Percentiles rank a stretch among this genome's conserved stretches.
Conservation (phyloP, 2,113 vertebrate species). For the Nannobrachium achirus region DNA sequence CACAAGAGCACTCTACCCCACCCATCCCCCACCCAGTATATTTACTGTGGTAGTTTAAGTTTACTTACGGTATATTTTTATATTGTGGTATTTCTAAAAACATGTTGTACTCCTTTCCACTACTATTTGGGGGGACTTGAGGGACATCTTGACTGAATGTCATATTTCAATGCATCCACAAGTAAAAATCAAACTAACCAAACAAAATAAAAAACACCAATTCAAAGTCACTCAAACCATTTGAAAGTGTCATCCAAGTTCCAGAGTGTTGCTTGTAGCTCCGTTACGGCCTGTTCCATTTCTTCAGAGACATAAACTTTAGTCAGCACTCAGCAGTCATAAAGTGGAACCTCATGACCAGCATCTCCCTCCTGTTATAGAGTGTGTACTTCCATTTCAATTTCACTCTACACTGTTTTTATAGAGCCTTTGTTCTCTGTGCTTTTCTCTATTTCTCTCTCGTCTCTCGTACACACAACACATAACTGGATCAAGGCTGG, state of each 20-base stretch:
- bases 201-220: no score
- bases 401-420: conserved; percentile 48
- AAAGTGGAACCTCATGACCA: conserved; percentile 45
- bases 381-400: conserved; percentile 29
- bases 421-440: conserved; percentile 49
- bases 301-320: conserved; percentile 20
- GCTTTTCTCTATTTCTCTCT: conserved; percentile 10
- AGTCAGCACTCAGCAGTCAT: conserved; percentile 30
- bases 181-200: no score
- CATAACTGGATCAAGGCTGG: conserved; percentile 55
- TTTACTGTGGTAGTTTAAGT: no score
- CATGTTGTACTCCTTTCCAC: no score
- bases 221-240: neutral
- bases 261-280: neutral
- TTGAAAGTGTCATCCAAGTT: no score
- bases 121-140: no score
- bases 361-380: conserved; percentile 29
- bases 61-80: no score
- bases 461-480: conserved; percentile 41
- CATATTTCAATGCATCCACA: no score
- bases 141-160: no score
- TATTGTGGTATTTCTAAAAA: no score
- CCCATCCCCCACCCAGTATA: no score
- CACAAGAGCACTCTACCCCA: no score
- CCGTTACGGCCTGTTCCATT: conserved; percentile 12